These are phyloP conservation scores for Drymodes brunneopygia DNA, from an alignment of 2,113 vertebrate species.

Conservation along the genomic window DNA sequence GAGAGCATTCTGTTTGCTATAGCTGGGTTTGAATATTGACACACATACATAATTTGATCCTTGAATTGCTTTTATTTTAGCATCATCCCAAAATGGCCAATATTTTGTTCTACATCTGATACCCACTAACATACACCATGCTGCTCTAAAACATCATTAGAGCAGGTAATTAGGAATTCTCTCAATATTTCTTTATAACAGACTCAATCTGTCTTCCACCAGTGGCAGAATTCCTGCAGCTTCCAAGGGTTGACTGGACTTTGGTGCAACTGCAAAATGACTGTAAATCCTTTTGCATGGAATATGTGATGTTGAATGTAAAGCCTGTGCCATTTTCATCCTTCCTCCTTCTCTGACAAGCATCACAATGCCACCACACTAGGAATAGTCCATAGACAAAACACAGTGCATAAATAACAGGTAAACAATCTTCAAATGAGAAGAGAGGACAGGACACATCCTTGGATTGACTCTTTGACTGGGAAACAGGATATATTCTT, in stretches of 20 bases:
- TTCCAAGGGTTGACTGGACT: not conserved
- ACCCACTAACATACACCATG: not conserved
- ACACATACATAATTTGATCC: not conserved
- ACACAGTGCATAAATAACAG: slow-evolving; percentile 66
- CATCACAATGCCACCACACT: not conserved
- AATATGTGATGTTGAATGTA: not conserved
- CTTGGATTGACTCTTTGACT: slow-evolving; percentile 62
- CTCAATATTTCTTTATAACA: not conserved
- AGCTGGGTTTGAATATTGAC: not conserved
- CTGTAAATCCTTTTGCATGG: not conserved
- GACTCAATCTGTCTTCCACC: not conserved
- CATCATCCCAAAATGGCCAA: not conserved
- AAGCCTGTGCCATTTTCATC: slow-evolving; percentile 5
- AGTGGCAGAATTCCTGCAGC: not conserved
- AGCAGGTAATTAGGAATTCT: not conserved
- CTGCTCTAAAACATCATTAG: not conserved
- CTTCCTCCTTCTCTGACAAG: not conserved
- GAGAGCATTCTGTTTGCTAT: not conserved
- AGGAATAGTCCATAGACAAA: slow-evolving; percentile 68
- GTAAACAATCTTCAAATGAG: slow-evolving; percentile 63
- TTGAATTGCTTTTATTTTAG: not conserved
- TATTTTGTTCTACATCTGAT: not conserved
- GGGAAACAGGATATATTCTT: slow-evolving; percentile 75
- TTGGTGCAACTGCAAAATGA: not conserved
- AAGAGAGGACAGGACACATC: slow-evolving; percentile 63